Base-by-base conservation (phyloP, 2,797 vertebrate species). In the Monodelphis domestica region DNA sequence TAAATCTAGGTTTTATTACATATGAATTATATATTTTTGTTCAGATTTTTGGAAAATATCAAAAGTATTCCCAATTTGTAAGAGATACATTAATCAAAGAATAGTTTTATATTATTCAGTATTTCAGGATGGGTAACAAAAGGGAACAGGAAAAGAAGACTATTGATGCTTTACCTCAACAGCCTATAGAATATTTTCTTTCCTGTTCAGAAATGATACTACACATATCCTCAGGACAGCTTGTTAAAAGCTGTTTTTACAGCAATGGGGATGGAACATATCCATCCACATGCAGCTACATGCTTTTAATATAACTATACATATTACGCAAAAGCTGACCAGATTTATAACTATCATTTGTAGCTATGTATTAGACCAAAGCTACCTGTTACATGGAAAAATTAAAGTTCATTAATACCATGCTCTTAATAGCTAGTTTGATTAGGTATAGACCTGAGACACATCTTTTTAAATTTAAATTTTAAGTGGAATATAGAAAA, bases 1-100 rank as follows among this genome's bases (percentile, higher is more conserved):
- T n/a, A 92, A 91, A 89, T 45, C 4, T 38, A 70, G 50, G 51
- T 89, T 12, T 53, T 89, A 63, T 55, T 93, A 54, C 4, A 10
- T 26, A 38, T 91, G 52, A 33, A 55, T 88, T 24, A 63, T 87
- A 91, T 84, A 12, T 50, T 59, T 45, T 51, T 52, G 54, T 88
- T 70, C 5, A 91, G 14, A n/a, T 56, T 91, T 87, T 94, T 89
- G n/a, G 53, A 29, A 21, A 11, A 53, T 93, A 54, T 91, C 30
- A 26, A 63, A 93, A 95, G 89, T 55, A 90, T 10, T 10, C 24
- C n/a, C 21, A 91, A 91, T 94, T 52, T 90, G 87, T 88, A 84
- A 91, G 91, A 55, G 70, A 91, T 93, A 54, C 5, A 93, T 54
- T 84, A 94, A 89, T n/a, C 1, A 50, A 88, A 26, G 17, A 95